These are phyloP conservation scores for Rotaria sp. DNA, from an alignment of 2,888 invertebrate species.

Conservation along the genomic window DNA sequence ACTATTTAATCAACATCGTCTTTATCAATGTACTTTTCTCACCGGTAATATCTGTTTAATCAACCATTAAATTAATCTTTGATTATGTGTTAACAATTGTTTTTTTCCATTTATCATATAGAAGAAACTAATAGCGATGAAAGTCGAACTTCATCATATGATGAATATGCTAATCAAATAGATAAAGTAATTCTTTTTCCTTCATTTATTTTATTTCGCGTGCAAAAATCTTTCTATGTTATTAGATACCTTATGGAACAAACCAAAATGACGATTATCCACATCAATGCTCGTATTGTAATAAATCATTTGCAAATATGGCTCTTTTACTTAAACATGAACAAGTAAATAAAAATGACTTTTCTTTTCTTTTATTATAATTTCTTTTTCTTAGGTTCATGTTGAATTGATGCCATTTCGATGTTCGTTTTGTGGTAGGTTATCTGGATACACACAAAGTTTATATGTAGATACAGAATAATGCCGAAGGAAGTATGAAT, in stretches of 20 bases:
- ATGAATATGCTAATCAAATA: slow-evolving; percentile 26
- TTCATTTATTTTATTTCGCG: background rate
- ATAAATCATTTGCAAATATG: slow-evolving; percentile 20
- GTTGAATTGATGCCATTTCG: slow-evolving; percentile 26
- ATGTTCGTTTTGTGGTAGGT: background rate
- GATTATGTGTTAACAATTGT: background rate
- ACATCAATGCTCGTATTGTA: slow-evolving; percentile 3
- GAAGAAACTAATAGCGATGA: slow-evolving; percentile 6
- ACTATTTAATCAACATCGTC: slow-evolving; percentile 3
- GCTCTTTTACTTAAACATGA: slow-evolving; percentile 13
- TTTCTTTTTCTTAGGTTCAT: background rate
- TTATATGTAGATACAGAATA: too few relatives aligned
- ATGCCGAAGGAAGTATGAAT: too few relatives aligned
- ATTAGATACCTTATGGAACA: background rate
- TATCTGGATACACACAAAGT: too few relatives aligned
- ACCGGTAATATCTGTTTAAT: background rate
- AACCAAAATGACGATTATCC: background rate
- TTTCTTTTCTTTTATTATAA: too few relatives aligned
- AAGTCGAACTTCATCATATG: background rate
- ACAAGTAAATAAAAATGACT: background rate
- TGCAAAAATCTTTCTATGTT: background rate
- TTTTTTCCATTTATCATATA: background rate
- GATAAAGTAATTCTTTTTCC: background rate
- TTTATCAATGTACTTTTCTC: background rate
- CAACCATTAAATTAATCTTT: background rate